phyloP scores from a whole-genome alignment of 2,113 vertebrate genomes.

The Mesoclemmys tuberculata region DNA sequence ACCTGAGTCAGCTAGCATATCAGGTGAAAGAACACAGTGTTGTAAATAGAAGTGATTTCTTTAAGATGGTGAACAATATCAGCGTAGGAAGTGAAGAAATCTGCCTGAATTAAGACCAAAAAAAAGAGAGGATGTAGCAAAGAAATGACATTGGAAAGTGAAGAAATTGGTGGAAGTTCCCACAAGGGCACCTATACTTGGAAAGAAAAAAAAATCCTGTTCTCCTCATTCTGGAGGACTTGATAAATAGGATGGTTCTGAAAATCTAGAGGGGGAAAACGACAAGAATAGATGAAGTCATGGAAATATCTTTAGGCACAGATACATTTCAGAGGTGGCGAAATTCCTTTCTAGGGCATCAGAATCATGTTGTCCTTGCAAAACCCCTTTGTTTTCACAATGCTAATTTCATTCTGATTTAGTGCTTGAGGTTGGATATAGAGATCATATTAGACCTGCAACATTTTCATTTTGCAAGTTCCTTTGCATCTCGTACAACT shows the following conservation, averaged over 20 bases:
- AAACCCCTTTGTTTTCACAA: background rate
- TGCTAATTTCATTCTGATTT: background rate
- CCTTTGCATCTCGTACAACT: background rate
- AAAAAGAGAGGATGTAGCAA: background rate
- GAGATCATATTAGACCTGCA: background rate
- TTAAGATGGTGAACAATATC: slow-evolving; percentile 48
- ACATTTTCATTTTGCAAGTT: background rate
- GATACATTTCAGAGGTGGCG: no score
- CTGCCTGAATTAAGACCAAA: background rate
- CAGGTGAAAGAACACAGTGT: slow-evolving; percentile 56
- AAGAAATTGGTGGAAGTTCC: background rate
- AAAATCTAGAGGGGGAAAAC: background rate
- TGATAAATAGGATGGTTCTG: background rate
- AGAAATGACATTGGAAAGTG: background rate
- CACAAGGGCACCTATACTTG: background rate
- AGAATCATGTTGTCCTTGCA: background rate
- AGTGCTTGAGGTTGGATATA: background rate
- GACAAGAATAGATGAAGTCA: background rate
- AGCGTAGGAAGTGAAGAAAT: slow-evolving; percentile 32
- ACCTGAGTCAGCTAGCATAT: background rate
- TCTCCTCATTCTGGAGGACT: background rate
- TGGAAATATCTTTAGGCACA: background rate
- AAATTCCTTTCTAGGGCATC: background rate
- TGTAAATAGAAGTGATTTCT: slow-evolving; percentile 53
- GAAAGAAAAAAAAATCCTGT: background rate